Evolutionary conservation across 2,888 invertebrate genomes (phyloP), one percentile per base, ranked within the genome.

Genomic region (Hydrotaea diabolus): DNA sequence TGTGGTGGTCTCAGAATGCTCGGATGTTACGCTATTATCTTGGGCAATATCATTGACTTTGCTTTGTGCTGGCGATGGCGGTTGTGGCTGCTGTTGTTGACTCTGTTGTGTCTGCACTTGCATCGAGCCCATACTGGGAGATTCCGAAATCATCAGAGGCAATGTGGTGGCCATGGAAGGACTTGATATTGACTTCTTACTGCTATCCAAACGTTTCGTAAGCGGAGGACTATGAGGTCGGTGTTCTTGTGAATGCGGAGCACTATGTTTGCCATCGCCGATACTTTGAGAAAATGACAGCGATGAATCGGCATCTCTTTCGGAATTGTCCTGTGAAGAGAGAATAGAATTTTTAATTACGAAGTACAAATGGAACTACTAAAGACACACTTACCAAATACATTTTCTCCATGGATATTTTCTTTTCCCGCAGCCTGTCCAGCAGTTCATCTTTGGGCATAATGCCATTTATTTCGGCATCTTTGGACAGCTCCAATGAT

Each of bases 351-450:
- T 11, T n/a, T 15, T 23, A 43, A 21, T 55, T 13, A 31, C 2
- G 19, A n/a, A 39, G 9, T 17, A 31, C 23, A 43, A 43, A 57
- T 39, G 26, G 9, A n/a, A 55, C 7, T n/a, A n/a, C n/a, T n/a
- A n/a, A n/a, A 31, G 9, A 31, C 3, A 31, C 43, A 77, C 88
- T 88, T 87, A 91, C 91, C 79, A 91, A 89, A 87, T 91, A 91
- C 8, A 91, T 86, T 26, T 90, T 89, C 83, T 92, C 92, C 88
- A 92, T 91, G 7, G 91, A 89, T 64, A 88, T 87, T 89, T 94
- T 95, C 90, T 95, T 95, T 82, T 96, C 96, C 87, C 93, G 93
- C 78, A 96, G 92, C 86, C 93, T 93, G 77, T 93, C 90, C 83
- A 96, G 89, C 43, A 96, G 91, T 87, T 96, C 96, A 86, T 95